Base-by-base conservation (phyloP, 2,113 vertebrate genomes). In the Chloroceryle aenea region DNA sequence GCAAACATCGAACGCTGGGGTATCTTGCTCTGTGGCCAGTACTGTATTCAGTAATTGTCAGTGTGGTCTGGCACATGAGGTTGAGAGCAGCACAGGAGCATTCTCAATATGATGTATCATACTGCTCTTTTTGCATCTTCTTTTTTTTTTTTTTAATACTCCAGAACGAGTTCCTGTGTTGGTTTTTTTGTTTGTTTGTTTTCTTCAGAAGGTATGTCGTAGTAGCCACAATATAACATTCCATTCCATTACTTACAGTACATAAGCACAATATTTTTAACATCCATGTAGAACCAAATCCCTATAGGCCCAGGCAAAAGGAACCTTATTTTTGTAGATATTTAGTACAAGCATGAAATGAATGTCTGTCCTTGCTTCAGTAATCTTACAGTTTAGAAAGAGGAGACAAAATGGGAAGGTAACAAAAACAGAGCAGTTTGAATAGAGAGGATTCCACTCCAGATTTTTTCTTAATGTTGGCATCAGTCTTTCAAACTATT, bases 11-110 rank as follows among this genome's bases (percentile, higher is more conserved):
- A 42, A 45, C 1, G 5, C 47, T 47, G 59, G 10, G 68, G 68
- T 66, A 34, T 53, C 71, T 69, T 1, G 0, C 47, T 71, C 52
- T 0, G 0, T 40, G 82, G 45, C 73, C 50, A 30, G 50, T 23
- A 9, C 85, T 66, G 12, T 32, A 2, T 62, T 78, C 72, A 77
- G 40, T 63, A 81, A 58, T 82, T 68, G 69, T 56, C 12, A 9
- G 6, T 20, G 38, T 67, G 55, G 63, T 85, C 91, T 32, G 18
- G 30, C 45, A 1, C 30, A 29, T 34, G 34, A 42, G 38, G 20
- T 25, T 78, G 75, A 88, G 42, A 80, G n/a, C 55, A 90, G 55
- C 38, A 38, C 29, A 50, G 29, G 27, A 85, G 14, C 52, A 45
- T 92, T 96, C 83, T 86, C 83, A 29, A 0, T n/a, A 9, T 22